phyloP scores from a whole-genome alignment of 2,113 vertebrate genomes.

The Podarcis muralis region DNA sequence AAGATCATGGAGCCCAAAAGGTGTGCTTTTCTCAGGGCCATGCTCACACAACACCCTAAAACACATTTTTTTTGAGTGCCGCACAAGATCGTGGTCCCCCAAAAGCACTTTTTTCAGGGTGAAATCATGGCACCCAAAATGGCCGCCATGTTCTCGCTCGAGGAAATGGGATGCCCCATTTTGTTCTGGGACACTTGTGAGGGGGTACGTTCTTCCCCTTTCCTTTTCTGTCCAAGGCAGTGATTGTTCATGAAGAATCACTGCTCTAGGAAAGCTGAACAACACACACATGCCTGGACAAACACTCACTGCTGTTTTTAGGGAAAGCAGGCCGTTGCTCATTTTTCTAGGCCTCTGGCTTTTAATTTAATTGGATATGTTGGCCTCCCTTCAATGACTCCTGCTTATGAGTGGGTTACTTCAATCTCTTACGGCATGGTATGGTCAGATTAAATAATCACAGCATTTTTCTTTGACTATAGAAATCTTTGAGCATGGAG shows the following conservation, averaged over 20 bases:
- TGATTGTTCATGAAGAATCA: background rate
- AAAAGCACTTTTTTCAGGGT: too few relatives aligned
- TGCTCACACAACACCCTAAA: too few relatives aligned
- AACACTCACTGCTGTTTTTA: background rate
- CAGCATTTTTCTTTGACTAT: background rate
- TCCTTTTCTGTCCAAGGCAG: background rate
- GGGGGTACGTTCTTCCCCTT: background rate
- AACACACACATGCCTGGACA: background rate
- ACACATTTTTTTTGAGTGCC: too few relatives aligned
- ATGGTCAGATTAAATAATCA: background rate
- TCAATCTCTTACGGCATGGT: background rate
- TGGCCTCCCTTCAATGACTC: background rate
- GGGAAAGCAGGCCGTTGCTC: background rate
- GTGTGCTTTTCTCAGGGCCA: too few relatives aligned
- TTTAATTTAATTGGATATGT: background rate
- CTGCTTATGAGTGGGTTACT: background rate
- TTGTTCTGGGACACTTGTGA: too few relatives aligned
- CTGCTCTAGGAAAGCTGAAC: background rate
- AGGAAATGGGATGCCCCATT: too few relatives aligned
- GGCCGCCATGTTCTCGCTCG: too few relatives aligned
- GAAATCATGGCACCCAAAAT: too few relatives aligned
- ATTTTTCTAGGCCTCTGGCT: background rate
- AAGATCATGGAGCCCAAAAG: too few relatives aligned
- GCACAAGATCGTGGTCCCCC: too few relatives aligned
- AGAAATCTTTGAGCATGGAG: slow-evolving; percentile 5